A percentile compares a stretch with the other conserved stretches of the same genome.
These are phyloP conservation scores for Deilephila porcellus DNA, from an alignment of 2,888 invertebrate species.

Conservation along the genomic window DNA sequence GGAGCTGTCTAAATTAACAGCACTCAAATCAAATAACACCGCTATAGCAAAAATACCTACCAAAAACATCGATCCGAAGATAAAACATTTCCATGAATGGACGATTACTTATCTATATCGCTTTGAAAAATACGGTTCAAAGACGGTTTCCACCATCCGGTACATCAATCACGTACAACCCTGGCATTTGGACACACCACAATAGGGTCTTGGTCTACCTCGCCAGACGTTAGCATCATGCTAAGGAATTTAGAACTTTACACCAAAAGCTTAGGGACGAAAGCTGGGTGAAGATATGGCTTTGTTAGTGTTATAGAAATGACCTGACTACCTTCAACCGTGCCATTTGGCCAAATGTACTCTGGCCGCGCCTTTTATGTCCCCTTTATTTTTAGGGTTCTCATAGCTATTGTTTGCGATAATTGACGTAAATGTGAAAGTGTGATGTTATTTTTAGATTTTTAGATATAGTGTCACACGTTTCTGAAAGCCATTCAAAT, in stretches of 20 bases:
- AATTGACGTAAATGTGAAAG: background rate
- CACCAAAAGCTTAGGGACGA: slow-evolving; percentile 35
- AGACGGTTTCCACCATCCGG: slow-evolving; percentile 48
- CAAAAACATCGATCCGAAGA: slow-evolving; percentile 32
- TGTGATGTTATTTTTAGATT: background rate
- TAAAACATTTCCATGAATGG: slow-evolving; percentile 33
- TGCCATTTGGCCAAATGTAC: slow-evolving; percentile 67
- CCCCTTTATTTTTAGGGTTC: slow-evolving; percentile 23
- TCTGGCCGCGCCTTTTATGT: slow-evolving; percentile 38
- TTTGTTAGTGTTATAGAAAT: slow-evolving; percentile 48
- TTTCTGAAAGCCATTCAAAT: too few species aligned
- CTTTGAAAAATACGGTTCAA: slow-evolving; percentile 43
- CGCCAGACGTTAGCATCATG: slow-evolving; percentile 42
- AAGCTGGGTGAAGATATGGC: slow-evolving; percentile 35
- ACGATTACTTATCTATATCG: slow-evolving; percentile 22
- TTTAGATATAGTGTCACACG: too few species aligned
- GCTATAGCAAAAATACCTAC: background rate
- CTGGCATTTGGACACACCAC: slow-evolving; percentile 58
- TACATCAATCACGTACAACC: slow-evolving; percentile 64
- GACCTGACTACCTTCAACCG: slow-evolving; percentile 64
- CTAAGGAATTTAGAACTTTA: slow-evolving; percentile 46
- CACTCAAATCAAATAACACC: background rate
- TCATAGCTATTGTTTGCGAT: slow-evolving; percentile 20
- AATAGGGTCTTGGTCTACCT: slow-evolving; percentile 52
- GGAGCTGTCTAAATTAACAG: background rate